A percentile compares a stretch with the other conserved stretches of the same genome.
Evolutionary conservation across 2,113 vertebrate species (phyloP).

Genomic region (Myotis davidii): DNA sequence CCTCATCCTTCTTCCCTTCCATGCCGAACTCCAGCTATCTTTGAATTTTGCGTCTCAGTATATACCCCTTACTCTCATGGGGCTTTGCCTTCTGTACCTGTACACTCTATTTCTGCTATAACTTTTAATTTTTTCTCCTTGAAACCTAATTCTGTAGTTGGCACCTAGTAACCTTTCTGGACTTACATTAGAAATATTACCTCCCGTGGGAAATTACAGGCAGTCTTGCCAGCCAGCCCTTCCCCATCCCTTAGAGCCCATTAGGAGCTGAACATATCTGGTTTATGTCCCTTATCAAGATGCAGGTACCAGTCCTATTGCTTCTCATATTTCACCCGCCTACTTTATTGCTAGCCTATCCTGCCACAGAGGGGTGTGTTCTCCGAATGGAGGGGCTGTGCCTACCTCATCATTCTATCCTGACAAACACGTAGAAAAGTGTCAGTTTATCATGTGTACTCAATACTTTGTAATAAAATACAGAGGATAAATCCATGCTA

Average conservation of each 20-base stretch:
- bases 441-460: not conserved
- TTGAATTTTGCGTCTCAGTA: not conserved
- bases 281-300: not conserved
- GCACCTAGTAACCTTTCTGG: not conserved
- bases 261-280: not conserved
- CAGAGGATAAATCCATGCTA: not conserved
- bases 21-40: not conserved
- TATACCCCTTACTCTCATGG: not conserved
- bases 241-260: not conserved
- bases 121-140: not conserved
- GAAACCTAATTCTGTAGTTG: not conserved
- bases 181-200: not conserved
- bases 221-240: not conserved
- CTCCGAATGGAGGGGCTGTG: not conserved
- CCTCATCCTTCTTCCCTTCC: not conserved
- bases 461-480: not conserved
- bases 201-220: not conserved
- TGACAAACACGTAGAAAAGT: not conserved
- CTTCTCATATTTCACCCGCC: not conserved
- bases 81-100: not conserved
- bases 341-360: not conserved
- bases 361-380: not conserved
- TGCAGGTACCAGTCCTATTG: not conserved
- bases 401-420: not conserved
- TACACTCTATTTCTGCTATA: not conserved